A percentile compares a stretch with the other conserved stretches of the same genome.
These are phyloP conservation scores for Terrapene triunguis DNA, from an alignment of 2,113 vertebrate species.

Conservation along the genomic window DNA sequence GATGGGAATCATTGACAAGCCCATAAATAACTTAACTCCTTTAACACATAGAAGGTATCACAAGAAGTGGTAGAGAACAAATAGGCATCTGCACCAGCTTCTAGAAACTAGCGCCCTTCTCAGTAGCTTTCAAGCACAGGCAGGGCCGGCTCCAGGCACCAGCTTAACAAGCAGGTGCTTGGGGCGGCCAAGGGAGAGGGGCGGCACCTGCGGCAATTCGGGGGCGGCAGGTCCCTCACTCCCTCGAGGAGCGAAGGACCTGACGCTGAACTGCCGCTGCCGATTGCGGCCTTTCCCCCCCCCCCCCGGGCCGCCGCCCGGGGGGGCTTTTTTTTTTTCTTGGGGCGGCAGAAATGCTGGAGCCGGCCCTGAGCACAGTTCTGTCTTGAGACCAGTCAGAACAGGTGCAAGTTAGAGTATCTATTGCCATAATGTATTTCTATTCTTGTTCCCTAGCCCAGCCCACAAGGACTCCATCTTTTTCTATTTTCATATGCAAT, in stretches of 20 bases:
- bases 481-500: neutral
- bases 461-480: neutral
- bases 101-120: conserved; percentile 11
- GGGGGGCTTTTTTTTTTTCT: too few species aligned
- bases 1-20: neutral
- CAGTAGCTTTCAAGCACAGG: neutral
- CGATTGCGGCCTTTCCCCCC: too few species aligned
- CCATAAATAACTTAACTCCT: conserved; percentile 22
- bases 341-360: too few species aligned
- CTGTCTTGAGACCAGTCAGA: neutral
- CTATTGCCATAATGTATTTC: neutral
- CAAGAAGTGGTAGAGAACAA: neutral
- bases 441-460: neutral
- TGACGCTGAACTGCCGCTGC: too few species aligned
- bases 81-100: neutral
- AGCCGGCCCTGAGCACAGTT: neutral
- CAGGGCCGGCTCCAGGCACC: too few species aligned
- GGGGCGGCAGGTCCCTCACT: too few species aligned
- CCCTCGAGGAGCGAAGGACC: too few species aligned
- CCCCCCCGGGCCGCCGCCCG: too few species aligned
- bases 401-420: neutral
- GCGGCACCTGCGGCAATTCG: too few species aligned
- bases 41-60: neutral
- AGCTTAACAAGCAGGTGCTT: too few species aligned
- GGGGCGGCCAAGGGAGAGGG: too few species aligned